phyloP scores from a whole-genome alignment of 2,113 vertebrate genomes.

The Recurvirostra avosetta region DNA sequence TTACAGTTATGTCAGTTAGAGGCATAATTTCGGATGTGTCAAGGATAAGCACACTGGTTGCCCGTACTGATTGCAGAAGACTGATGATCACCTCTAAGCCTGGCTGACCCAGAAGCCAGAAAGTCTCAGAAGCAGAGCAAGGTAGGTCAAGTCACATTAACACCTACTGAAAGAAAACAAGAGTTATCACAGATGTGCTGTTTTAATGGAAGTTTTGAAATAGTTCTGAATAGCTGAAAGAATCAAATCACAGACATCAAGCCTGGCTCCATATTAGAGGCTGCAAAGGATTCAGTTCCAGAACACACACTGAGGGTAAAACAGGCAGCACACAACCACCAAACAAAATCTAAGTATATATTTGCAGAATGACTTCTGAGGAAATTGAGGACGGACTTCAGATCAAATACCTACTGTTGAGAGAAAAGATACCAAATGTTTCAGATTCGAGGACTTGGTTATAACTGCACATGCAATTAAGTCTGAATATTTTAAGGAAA shows the following conservation, averaged over 20 bases:
- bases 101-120: neutral
- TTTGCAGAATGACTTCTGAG: neutral
- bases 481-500: neutral
- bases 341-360: fast-evolving
- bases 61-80: neutral
- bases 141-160: neutral
- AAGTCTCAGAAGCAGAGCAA: neutral
- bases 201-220: neutral
- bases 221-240: neutral
- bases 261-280: neutral
- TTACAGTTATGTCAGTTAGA: neutral
- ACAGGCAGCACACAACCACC: neutral
- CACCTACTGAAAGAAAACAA: too few species aligned
- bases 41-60: neutral
- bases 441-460: neutral
- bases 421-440: neutral
- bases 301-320: neutral
- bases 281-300: neutral
- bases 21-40: neutral
- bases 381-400: neutral
- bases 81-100: neutral
- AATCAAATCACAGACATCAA: neutral
- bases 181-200: neutral
- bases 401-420: neutral
- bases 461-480: neutral